Evolutionary conservation across 2,888 invertebrate genomes (phyloP).

Genomic region (Acanthopleura granulata): DNA sequence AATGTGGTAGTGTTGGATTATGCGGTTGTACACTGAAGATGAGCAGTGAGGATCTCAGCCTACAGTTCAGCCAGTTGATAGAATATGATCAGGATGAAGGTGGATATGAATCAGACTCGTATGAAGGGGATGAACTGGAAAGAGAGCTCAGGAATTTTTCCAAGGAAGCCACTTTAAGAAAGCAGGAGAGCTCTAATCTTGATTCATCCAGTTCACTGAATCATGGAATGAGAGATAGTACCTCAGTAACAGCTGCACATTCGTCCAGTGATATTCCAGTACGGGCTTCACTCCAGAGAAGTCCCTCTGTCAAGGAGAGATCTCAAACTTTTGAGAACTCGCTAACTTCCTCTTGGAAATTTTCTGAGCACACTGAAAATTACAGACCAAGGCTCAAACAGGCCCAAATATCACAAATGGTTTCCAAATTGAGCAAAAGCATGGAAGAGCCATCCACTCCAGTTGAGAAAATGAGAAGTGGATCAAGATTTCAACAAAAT

Average conservation of each 20-base stretch:
- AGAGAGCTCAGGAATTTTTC: neutral
- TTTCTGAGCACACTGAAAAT: neutral
- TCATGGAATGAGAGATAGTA: neutral
- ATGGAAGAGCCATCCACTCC: neutral
- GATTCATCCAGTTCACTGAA: neutral
- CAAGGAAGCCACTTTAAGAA: neutral
- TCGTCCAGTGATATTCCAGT: neutral
- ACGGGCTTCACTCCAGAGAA: neutral
- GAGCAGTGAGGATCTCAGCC: neutral
- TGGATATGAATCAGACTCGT: neutral
- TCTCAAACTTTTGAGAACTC: neutral
- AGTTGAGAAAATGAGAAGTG: neutral
- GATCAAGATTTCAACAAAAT: neutral
- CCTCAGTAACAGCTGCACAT: neutral
- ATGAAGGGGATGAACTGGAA: neutral
- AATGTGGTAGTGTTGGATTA: too few relatives aligned
- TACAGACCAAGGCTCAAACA: neutral
- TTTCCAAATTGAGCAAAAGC: neutral
- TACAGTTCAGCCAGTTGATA: conserved; percentile 5
- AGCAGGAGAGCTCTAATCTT: neutral
- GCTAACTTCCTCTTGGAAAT: too few relatives aligned
- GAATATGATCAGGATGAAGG: neutral
- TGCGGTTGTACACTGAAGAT: too few relatives aligned
- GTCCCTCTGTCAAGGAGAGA: neutral
- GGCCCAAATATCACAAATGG: neutral